Base-by-base conservation (phyloP, 2,113 vertebrate genomes). In the Crotophaga sulcirostris region DNA sequence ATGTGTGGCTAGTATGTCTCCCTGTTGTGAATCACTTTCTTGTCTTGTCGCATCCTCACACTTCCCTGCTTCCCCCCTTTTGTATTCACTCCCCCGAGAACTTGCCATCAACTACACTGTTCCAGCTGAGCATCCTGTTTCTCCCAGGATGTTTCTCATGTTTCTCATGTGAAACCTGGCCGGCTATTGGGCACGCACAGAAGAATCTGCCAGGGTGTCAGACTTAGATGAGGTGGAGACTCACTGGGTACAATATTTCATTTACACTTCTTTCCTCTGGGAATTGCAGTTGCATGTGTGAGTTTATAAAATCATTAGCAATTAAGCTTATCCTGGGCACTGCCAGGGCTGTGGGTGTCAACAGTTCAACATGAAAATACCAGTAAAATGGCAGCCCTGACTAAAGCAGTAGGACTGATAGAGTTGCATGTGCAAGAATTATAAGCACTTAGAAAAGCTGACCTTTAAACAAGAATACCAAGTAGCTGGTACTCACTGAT, bases 351-450 rank as follows among this genome's bases (percentile, higher is more conserved):
- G 58, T 47, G 36, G 34, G 31, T 55, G 21, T 70, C 42, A 63
- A 59, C 20, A 87, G 42, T 78, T 89, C 31, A 69, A n/a, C 19
- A 34, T 8, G 31, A 81, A 87, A 92, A 78, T 63, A n/a, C 5
- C 45, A 80, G n/a, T 63, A 58, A 86, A 90, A 89, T 1, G 3
- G 59, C 47, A 92, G 56, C 49, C 38, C 25, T 84, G 58, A 92
- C 20, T 64, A 82, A 92, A 89, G 64, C 49, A 75, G 24, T 20
- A 52, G 36, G 25, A 67, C 13, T 58, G 64, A 24, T 86, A 49
- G 31, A 72, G 21, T 23, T 74, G 36, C 0, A 0, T 23, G 24
- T 0, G 1, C 64, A 44, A 90, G 11, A 16, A 36, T 52, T 16
- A 52, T 56, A 56, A 84, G 33, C 26, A 33, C 0, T 5, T 7